Evolutionary conservation across 1,140 invertebrate genomes (phyloP).

Genomic region (Hypsibius dujardini): DNA sequence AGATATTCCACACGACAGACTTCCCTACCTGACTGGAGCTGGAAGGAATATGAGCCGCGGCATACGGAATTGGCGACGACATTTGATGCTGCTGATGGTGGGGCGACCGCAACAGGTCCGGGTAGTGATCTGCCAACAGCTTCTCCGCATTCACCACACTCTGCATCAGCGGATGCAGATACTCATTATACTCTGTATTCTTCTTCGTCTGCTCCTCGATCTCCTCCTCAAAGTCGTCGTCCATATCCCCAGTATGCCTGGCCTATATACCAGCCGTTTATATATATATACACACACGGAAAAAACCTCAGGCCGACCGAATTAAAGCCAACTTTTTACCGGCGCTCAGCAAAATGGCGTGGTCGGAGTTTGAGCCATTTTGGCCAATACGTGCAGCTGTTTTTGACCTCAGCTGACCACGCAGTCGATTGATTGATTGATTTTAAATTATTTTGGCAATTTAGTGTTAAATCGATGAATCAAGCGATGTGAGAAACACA

Average conservation of each 20-base stretch:
- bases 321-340: no score
- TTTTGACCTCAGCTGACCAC: no score
- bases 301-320: not conserved
- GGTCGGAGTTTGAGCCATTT: no score
- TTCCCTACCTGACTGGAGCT: slow-evolving; percentile 8
- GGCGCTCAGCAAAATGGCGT: no score
- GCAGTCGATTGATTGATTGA: no score
- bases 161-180: not conserved
- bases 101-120: not conserved
- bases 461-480: no score
- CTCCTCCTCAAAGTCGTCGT: not conserved
- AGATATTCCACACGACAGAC: no score
- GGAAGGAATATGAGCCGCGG: not conserved
- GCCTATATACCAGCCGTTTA: not conserved
- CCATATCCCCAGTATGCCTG: not conserved
- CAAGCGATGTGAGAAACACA: no score
- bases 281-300: not conserved
- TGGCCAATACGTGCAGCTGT: no score
- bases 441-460: no score
- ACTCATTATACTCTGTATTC: not conserved
- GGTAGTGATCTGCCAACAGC: not conserved
- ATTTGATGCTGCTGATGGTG: no score
- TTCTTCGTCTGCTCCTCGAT: not conserved
- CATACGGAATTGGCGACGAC: no score
- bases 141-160: not conserved